Conservation (phyloP, 64 coral and sea anemone genomes). For the Catalaphyllia jardinei region DNA sequence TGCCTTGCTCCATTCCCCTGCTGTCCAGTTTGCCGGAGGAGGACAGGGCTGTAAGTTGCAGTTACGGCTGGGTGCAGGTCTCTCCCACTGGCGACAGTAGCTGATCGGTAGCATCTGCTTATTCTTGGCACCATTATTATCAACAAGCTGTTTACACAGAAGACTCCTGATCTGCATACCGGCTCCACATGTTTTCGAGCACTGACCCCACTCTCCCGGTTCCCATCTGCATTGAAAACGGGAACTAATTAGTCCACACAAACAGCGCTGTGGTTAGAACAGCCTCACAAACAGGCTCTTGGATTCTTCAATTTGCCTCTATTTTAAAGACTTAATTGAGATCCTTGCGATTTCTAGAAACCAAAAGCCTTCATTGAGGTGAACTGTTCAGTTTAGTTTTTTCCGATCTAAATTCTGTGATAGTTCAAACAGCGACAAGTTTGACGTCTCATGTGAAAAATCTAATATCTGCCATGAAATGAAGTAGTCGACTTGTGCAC, state of each 20-base stretch:
- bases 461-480: no score
- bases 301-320: no score
- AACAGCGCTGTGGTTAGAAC: neutral
- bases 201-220: slow-evolving; percentile 70
- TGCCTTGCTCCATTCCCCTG: slow-evolving; percentile 79
- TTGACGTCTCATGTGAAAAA: no score
- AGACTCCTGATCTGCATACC: slow-evolving; percentile 88
- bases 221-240: slow-evolving; percentile 75
- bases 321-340: no score
- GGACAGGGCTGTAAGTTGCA: slow-evolving; percentile 77
- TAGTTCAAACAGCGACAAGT: no score
- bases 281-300: neutral
- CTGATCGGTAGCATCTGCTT: slow-evolving; percentile 79
- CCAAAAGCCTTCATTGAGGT: no score
- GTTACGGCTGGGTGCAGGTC: slow-evolving; percentile 71
- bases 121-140: slow-evolving; percentile 64
- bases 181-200: slow-evolving; percentile 81
- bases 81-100: slow-evolving; percentile 55
- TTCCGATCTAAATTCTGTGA: no score
- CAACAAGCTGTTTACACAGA: slow-evolving; percentile 84
- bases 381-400: no score
- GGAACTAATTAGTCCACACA: neutral
- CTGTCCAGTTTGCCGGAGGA: slow-evolving; percentile 74
- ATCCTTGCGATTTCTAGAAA: no score
- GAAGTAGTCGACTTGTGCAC: no score